phyloP scores from a whole-genome alignment of 1,140 invertebrate genomes.

The Saxidomus purpurata region DNA sequence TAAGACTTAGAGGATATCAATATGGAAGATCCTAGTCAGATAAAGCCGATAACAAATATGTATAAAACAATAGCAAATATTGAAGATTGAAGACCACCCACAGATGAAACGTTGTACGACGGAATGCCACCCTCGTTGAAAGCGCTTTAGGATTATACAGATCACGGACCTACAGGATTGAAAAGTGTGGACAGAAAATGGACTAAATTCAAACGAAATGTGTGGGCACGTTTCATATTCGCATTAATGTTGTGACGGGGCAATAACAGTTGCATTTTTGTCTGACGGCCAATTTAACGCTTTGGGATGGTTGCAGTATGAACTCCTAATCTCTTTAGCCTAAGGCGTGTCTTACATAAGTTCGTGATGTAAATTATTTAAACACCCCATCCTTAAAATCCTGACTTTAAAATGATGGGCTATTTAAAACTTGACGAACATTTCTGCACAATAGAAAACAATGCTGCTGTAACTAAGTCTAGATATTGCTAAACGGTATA shows the following conservation, averaged over 20 bases:
- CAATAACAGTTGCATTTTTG: neutral
- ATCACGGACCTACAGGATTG: conserved; percentile 25
- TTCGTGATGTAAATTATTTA: too few species aligned
- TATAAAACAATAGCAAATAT: conserved; percentile 46
- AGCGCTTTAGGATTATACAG: neutral
- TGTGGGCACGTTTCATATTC: conserved; percentile 1
- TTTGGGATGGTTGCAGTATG: neutral
- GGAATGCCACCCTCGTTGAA: conserved; percentile 32
- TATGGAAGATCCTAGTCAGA: neutral
- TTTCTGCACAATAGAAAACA: too few species aligned
- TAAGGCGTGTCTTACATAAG: too few species aligned
- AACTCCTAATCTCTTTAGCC: too few species aligned
- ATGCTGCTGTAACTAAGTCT: too few species aligned
- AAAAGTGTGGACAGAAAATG: conserved; percentile 15
- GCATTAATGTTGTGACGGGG: neutral
- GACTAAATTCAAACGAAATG: conserved; percentile 33
- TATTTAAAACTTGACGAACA: too few species aligned
- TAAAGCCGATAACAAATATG: neutral
- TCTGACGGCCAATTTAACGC: neutral
- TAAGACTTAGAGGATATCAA: neutral
- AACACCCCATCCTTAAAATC: too few species aligned
- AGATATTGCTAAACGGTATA: too few species aligned
- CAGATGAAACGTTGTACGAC: neutral
- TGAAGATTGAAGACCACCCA: neutral
- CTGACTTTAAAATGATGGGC: too few species aligned